Percentiles rank a stretch among this genome's conserved stretches.
These are phyloP conservation scores for Cydia strobilella DNA, from an alignment of 1,140 invertebrate species.

Conservation along the genomic window DNA sequence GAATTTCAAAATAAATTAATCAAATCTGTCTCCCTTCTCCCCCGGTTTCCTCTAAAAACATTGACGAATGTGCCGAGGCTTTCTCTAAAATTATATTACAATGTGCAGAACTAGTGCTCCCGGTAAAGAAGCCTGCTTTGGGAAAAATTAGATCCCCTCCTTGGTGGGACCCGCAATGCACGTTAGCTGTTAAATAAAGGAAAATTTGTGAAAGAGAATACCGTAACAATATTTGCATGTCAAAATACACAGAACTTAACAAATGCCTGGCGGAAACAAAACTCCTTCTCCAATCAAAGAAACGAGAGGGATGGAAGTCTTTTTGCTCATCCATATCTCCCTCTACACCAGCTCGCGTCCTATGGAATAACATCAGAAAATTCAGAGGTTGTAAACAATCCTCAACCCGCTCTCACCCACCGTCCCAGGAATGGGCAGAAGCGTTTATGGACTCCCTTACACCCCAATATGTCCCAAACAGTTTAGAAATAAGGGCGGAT, in stretches of 20 bases:
- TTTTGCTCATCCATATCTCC: slow-evolving; percentile 6
- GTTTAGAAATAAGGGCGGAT: neutral
- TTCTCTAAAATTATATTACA: too few species aligned
- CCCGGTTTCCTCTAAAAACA: too few species aligned
- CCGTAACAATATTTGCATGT: neutral
- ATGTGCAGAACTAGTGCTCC: too few species aligned
- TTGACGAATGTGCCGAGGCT: too few species aligned
- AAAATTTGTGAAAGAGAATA: too few species aligned
- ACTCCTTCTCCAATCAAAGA: slow-evolving; percentile 1
- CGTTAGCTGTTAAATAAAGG: too few species aligned
- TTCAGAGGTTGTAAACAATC: neutral
- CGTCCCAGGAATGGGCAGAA: neutral
- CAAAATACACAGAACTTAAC: neutral
- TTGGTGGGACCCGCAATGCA: too few species aligned
- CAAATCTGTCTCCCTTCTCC: too few species aligned
- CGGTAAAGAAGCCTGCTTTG: too few species aligned
- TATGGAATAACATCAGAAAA: slow-evolving; percentile 31
- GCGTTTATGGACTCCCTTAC: slow-evolving; percentile 24
- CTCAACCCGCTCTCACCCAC: neutral
- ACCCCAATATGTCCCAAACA: slow-evolving; percentile 19
- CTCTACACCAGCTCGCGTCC: neutral
- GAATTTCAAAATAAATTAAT: too few species aligned
- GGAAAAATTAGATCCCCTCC: too few species aligned
- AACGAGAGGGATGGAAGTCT: slow-evolving; percentile 17
- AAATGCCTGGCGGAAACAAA: neutral